Evolutionary conservation across 2,888 invertebrate genomes (phyloP).

Genomic region (Pseudococcus jackbeardsleyi): DNA sequence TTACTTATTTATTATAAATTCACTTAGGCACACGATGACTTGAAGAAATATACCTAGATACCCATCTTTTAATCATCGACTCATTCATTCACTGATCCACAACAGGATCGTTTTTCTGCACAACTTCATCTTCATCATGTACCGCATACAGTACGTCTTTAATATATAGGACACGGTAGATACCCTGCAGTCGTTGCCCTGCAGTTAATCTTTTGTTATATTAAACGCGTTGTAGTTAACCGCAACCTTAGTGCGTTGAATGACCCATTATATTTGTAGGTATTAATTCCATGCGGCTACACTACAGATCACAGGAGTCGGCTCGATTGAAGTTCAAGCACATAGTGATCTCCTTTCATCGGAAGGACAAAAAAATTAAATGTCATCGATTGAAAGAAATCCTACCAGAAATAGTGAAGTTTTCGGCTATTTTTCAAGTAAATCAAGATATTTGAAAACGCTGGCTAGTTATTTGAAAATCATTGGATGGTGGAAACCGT

Average conservation of each 20-base stretch:
- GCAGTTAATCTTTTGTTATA: slow-evolving; percentile 33
- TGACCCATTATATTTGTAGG: slow-evolving; percentile 33
- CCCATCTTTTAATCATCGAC: no score
- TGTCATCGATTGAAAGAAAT: slow-evolving; percentile 31
- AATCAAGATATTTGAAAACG: neutral
- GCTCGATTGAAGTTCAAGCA: slow-evolving; percentile 19
- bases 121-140: slow-evolving; percentile 18
- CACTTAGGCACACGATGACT: no score
- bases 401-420: neutral
- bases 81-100: neutral
- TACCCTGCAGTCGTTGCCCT: neutral
- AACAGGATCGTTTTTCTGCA: neutral
- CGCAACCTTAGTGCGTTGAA: slow-evolving; percentile 49
- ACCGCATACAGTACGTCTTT: neutral
- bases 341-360: neutral
- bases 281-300: neutral
- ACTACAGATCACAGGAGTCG: neutral
- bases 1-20: no score
- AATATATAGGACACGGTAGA: neutral
- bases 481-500: no score
- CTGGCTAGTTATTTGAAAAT: no score
- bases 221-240: slow-evolving; percentile 42
- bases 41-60: no score
- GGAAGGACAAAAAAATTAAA: slow-evolving; percentile 5
- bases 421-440: neutral